Base-by-base conservation (phyloP, 2,113 vertebrate species). In the Callaeas wilsoni region DNA sequence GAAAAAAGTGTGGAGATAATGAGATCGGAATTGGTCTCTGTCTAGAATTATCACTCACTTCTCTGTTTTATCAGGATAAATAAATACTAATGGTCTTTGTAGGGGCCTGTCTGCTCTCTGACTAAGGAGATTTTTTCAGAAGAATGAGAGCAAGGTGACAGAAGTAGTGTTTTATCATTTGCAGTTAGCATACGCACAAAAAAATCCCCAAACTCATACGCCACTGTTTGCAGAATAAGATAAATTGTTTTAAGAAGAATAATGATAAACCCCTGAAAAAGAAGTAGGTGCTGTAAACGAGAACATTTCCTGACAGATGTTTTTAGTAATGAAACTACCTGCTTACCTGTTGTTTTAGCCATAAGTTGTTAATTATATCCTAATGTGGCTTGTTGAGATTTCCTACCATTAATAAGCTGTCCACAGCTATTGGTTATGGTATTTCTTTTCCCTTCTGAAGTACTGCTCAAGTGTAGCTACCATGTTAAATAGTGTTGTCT, bases 181-280 rank as follows among this genome's bases (percentile, higher is more conserved):
- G 12, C 21, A 82, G n/a, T 71, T 80, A 44, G 26, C 16, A 41
- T 23, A 29, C 20, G 33, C 14, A 23, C 11, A 39, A 5, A 63
- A 30, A 9, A 6, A 4, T 16, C 30, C 16, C 29, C 18, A 12
- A 44, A 29, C 6, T 29, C 32, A 23, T n/a, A 6, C 0, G 4
- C 16, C 4, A 12, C 30, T 70, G 30, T 53, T 78, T 75, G 27
- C 42, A 71, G 33, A 50, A 13, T 29, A 41, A 50, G n/a, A 22
- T 27, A 50, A 33, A 19, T 74, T 50, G 9, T 56, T 89, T 62
- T 20, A 75, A 83, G 50, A 49, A 33, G 8, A 37, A 59, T 4
- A n/a, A 55, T 12, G 12, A n/a, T 78, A 62, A 92, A 55, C 26
- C 6, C 14, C 39, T 39, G 13, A 16, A n/a, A n/a, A 35, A 55